Evolutionary conservation across 2,113 vertebrate genomes (phyloP).

Genomic region (Hemiprocne comata): DNA sequence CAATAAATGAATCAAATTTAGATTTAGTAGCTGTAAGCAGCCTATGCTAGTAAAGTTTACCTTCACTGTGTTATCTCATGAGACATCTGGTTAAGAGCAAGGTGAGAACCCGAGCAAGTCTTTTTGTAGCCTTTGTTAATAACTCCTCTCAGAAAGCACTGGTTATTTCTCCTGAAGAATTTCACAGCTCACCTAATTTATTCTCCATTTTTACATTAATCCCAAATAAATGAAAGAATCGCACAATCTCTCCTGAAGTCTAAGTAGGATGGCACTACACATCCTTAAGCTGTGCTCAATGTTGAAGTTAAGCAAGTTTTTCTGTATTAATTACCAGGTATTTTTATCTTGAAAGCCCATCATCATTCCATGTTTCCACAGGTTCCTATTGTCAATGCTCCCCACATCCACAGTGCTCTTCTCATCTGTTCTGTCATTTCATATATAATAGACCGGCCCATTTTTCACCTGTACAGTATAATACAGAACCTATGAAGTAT

Average conservation of each 20-base stretch:
- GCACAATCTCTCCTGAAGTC: not conserved
- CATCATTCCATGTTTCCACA: slow-evolving; percentile 20
- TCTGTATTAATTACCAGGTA: slow-evolving; percentile 48
- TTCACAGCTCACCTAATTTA: not conserved
- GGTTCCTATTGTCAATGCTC: slow-evolving; percentile 20
- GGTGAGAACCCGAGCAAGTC: not conserved
- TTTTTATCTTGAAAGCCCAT: not conserved
- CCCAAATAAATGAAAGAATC: not conserved
- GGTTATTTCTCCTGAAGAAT: not conserved
- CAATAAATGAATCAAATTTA: not conserved
- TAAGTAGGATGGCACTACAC: not conserved
- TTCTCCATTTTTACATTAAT: not conserved
- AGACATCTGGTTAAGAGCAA: not conserved
- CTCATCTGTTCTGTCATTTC: slow-evolving; percentile 71
- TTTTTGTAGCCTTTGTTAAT: not conserved
- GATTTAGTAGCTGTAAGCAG: not conserved
- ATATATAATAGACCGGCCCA: slow-evolving; percentile 44
- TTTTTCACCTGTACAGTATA: slow-evolving; percentile 71
- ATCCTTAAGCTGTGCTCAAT: not conserved
- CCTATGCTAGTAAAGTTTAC: not conserved
- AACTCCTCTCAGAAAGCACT: not conserved
- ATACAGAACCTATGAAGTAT: slow-evolving; percentile 73
- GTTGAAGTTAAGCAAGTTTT: not conserved
- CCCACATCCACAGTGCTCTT: slow-evolving; percentile 54
- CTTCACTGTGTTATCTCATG: not conserved